phyloP scores from a whole-genome alignment of 2,888 invertebrate genomes.

The Agriotes lineatus region DNA sequence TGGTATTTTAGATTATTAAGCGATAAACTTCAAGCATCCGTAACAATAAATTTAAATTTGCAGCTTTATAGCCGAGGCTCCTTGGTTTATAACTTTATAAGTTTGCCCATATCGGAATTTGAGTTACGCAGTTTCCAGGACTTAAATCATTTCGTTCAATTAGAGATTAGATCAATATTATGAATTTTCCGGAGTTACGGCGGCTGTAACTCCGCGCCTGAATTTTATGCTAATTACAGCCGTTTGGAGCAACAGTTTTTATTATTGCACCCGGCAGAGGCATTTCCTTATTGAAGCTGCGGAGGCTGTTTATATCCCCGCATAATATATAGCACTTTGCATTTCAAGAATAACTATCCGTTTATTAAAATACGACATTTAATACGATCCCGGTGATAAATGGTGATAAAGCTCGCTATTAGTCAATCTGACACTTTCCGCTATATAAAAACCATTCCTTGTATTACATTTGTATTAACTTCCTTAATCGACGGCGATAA shows the following conservation, averaged over 20 bases:
- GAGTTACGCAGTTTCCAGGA: background rate
- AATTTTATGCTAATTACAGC: constrained; percentile 1
- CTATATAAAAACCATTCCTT: constrained; percentile 15
- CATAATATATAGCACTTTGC: constrained; percentile 19
- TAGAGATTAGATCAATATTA: too few relatives aligned
- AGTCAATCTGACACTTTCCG: constrained; percentile 23
- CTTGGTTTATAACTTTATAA: constrained; percentile 14
- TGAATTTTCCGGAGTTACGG: too few relatives aligned
- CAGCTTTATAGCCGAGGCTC: constrained; percentile 19
- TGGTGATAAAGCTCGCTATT: constrained; percentile 18
- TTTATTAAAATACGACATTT: constrained; percentile 21
- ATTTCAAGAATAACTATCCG: constrained; percentile 20
- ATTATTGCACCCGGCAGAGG: background rate
- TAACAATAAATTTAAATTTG: constrained; percentile 23
- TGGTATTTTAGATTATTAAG: constrained; percentile 25
- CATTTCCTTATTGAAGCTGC: constrained; percentile 16
- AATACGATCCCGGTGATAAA: constrained; percentile 16
- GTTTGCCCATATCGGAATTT: too few relatives aligned
- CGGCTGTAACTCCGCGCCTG: background rate
- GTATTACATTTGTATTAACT: constrained; percentile 14
- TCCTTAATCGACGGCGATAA: constrained; percentile 2
- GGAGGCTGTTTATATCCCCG: constrained; percentile 18
- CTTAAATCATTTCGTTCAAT: too few relatives aligned
- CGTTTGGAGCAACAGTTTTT: constrained; percentile 10
- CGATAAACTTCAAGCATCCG: constrained; percentile 22